Base-by-base conservation (phyloP, 1,140 invertebrate genomes). In the Trichonephila clavata region DNA sequence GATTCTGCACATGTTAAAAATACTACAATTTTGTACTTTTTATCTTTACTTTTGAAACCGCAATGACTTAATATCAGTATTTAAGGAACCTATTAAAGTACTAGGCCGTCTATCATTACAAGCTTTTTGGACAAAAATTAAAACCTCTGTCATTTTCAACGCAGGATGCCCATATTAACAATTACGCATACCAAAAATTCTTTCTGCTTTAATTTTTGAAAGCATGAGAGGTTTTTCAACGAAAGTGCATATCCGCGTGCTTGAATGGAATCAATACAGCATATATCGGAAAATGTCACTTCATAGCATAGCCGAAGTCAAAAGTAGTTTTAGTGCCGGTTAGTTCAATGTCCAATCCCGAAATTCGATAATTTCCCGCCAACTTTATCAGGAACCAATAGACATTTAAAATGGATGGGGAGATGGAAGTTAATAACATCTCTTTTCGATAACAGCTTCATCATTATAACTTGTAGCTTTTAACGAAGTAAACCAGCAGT, bases 241-340 rank as follows among this genome's bases (percentile, higher is more conserved):
- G 32, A 8, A 18, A 18, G 32, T 32, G 71, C 13, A 20, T 18
- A 77, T 77, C 16, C 27, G 24, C 24, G 27, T 18, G 65, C n/a
- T n/a, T 68, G 32, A 32, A 27, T 77, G 18, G 32, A 77, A 77
- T 77, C 71, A 32, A 77, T 77, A 77, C 27, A 18, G 71, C 71
- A 77, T 27, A 77, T 77, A 77, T 77, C 18, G 71, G 71, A 77
- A 77, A 77, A 27, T 77, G 71, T 77, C 71, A 77, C 71, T 77
- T 77, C 71, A 32, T 77, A 39, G 13, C 71, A 39, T 77, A 77
- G 32, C 27, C 32, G 32, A 77, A 77, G 71, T 77, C 71, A 77
- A 77, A 77, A 77, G 71, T 77, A 16, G 71, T 77, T 77, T 39
- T 32, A 32, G n/a, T 24, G 27, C 27, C 27, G 61, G 61, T 20